phyloP scores from a whole-genome alignment of 2,113 vertebrate genomes.

The Marmota monax region DNA sequence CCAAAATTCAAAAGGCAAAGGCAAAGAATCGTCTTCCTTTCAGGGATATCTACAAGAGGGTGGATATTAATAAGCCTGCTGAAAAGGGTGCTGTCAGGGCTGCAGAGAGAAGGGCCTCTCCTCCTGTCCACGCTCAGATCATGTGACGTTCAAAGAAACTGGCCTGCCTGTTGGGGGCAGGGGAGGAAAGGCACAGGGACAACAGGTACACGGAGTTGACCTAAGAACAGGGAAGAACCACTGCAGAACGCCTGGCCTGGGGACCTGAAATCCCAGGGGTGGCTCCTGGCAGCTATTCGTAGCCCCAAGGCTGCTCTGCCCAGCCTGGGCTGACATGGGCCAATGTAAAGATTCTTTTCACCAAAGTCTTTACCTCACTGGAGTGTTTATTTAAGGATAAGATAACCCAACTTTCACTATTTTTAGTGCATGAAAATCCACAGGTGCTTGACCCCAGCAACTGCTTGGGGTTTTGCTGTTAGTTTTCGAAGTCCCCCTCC shows the following conservation, averaged over 20 bases:
- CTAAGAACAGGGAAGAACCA: not conserved
- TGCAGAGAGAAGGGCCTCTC: not conserved
- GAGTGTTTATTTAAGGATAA: conserved; percentile 69
- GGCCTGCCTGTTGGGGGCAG: not conserved
- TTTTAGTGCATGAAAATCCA: conserved; percentile 68
- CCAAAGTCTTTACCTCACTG: not conserved
- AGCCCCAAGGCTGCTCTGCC: not conserved
- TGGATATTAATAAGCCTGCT: not conserved
- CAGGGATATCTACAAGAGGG: not conserved
- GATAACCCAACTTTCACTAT: conserved; percentile 45
- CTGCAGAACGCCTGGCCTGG: not conserved
- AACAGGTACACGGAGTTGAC: rapidly evolving
- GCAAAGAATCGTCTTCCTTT: not conserved
- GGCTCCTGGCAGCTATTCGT: not conserved
- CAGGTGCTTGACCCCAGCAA: conserved; percentile 71
- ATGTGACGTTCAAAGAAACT: not conserved
- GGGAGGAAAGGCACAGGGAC: not conserved
- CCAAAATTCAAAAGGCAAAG: not conserved
- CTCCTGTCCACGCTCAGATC: not conserved
- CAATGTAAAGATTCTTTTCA: conserved; percentile 29
- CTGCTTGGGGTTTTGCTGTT: not conserved
- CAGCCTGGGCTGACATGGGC: not conserved
- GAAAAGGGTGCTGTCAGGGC: not conserved
- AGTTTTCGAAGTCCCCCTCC: not conserved
- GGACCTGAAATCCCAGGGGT: not conserved